Conservation (phyloP, 2,797 vertebrate genomes). For the Enteromius fasciolatus region DNA sequence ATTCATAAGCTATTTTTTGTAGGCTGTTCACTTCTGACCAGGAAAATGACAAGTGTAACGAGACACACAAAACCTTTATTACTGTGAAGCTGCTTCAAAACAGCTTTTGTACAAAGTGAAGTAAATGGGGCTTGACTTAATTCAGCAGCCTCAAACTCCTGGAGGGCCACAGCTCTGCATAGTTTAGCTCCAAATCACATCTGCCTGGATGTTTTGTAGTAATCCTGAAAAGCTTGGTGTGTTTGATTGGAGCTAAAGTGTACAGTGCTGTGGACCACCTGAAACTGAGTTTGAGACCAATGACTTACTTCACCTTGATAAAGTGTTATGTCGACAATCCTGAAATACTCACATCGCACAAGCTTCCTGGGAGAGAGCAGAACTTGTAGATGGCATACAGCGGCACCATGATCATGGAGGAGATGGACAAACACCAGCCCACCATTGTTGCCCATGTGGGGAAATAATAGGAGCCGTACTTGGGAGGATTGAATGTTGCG, state of each 20-base stretch:
- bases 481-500: conserved; percentile 85
- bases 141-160: neutral
- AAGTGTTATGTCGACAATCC: neutral
- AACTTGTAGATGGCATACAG: conserved; percentile 90
- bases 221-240: too few species aligned
- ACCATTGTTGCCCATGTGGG: conserved; percentile 86
- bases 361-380: conserved; percentile 82
- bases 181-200: too few species aligned
- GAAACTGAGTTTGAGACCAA: too few species aligned
- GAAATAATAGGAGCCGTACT: conserved; percentile 84
- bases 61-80: too few species aligned
- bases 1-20: neutral
- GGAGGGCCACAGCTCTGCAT: too few species aligned
- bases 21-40: neutral
- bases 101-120: neutral
- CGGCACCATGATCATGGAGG: conserved; percentile 90
- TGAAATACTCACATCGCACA: conserved; percentile 80
- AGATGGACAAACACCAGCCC: conserved; percentile 88
- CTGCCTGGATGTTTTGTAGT: too few species aligned
- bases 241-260: too few species aligned
- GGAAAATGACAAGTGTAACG: neutral
- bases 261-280: too few species aligned
- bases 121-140: neutral
- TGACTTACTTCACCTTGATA: neutral
- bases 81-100: neutral